These are phyloP conservation scores for Dryocosmus kuriphilus DNA, from an alignment of 2,888 invertebrate species.

Conservation along the genomic window DNA sequence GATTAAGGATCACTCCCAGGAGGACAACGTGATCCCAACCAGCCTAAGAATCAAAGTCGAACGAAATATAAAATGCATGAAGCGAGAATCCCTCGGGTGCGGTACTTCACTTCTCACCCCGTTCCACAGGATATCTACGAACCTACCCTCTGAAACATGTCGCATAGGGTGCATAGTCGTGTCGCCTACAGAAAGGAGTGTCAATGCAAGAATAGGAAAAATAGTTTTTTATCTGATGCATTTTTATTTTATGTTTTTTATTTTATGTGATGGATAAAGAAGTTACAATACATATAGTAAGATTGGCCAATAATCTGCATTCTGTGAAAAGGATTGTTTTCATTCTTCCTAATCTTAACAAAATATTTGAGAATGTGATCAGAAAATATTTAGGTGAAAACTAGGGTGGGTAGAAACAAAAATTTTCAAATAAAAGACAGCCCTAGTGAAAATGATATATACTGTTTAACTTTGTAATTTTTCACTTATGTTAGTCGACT, in stretches of 20 bases:
- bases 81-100: slow-evolving; percentile 67
- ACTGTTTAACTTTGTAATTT: no score
- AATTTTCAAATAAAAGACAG: no score
- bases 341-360: no score
- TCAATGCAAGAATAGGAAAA: not conserved
- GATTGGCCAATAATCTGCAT: no score
- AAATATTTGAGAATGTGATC: no score
- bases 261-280: no score
- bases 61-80: slow-evolving; percentile 77
- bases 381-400: no score
- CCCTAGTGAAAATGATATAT: no score
- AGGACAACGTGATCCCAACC: slow-evolving; percentile 57
- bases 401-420: no score
- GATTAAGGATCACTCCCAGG: slow-evolving; percentile 73
- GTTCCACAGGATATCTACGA: slow-evolving; percentile 12
- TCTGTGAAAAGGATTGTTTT: no score
- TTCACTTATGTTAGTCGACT: no score
- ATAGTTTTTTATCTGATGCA: slow-evolving; percentile 3
- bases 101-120: slow-evolving; percentile 45
- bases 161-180: not conserved
- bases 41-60: slow-evolving; percentile 74
- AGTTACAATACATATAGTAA: no score
- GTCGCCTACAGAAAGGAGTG: not conserved
- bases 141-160: slow-evolving; percentile 2
- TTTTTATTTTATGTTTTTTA: not conserved